These are phyloP conservation scores for Brachionus manjavacas DNA, from an alignment of 1,140 invertebrate species.

Conservation along the genomic window DNA sequence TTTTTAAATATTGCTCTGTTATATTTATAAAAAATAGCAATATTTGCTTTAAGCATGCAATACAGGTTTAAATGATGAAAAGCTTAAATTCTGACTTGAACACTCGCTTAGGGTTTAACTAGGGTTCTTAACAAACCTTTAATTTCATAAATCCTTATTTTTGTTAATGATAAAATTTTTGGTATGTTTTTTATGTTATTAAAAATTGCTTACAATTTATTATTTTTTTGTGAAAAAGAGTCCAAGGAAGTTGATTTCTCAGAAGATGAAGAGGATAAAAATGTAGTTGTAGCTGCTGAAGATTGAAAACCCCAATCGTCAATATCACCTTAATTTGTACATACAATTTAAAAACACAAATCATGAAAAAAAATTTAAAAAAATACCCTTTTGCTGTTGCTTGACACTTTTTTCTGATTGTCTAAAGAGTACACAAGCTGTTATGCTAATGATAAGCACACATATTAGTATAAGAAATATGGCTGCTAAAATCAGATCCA, in stretches of 20 bases:
- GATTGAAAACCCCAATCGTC: conserved; percentile 34
- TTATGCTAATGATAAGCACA: not conserved
- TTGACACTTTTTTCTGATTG: not conserved
- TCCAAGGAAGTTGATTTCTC: conserved; percentile 15
- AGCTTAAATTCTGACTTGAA: not conserved
- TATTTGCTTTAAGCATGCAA: not conserved
- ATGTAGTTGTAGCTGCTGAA: not conserved
- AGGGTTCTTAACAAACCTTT: conserved; percentile 9
- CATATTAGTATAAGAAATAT: conserved; percentile 1
- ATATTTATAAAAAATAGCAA: not conserved
- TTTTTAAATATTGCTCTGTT: not conserved
- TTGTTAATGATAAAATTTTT: not conserved
- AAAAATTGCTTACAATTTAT: conserved; percentile 12
- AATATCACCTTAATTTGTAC: not conserved
- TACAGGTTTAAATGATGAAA: not conserved
- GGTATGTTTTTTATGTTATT: not conserved
- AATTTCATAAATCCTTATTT: conserved; percentile 16
- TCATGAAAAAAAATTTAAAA: not conserved
- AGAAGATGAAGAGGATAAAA: conserved; percentile 31
- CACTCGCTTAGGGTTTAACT: not conserved
- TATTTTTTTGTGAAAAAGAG: conserved; percentile 5
- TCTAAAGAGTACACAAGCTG: not conserved
- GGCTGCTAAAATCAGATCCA: conserved; percentile 1
- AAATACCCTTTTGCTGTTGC: not conserved
- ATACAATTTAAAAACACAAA: not conserved